phyloP scores from a whole-genome alignment of 1,140 invertebrate species.

The Drosophila sucinea region DNA sequence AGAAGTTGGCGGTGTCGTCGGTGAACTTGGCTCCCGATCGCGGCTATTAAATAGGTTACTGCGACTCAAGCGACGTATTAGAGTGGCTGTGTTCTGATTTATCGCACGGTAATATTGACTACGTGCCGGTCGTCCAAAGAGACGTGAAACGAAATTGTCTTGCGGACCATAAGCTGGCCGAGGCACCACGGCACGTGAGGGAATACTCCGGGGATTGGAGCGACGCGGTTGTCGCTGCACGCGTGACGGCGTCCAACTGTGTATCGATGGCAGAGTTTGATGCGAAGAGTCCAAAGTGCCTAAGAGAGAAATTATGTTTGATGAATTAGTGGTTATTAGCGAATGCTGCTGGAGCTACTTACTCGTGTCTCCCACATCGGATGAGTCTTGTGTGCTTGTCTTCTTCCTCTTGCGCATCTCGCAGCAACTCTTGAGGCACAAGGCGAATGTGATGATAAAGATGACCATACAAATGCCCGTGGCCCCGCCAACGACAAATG shows the following conservation, averaged over 20 bases:
- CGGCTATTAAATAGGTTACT: conserved; percentile 75
- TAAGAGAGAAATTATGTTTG: conserved; percentile 1
- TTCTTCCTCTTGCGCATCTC: conserved; percentile 57
- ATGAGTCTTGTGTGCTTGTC: not conserved
- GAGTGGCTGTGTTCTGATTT: conserved; percentile 77
- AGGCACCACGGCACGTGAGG: conserved; percentile 48
- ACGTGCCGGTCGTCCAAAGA: conserved; percentile 75
- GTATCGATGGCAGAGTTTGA: conserved; percentile 49
- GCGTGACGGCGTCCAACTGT: conserved; percentile 47
- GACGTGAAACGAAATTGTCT: conserved; percentile 70
- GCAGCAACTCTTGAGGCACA: conserved; percentile 70
- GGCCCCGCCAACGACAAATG: conserved; percentile 67
- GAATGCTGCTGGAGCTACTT: not conserved
- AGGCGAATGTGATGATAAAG: conserved; percentile 70
- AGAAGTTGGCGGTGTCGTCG: conserved; percentile 34
- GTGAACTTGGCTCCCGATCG: conserved; percentile 50
- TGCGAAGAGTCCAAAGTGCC: conserved; percentile 45
- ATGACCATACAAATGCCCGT: conserved; percentile 74
- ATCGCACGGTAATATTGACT: conserved; percentile 76
- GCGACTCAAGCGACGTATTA: conserved; percentile 74
- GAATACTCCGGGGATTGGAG: conserved; percentile 44
- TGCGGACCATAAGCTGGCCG: conserved; percentile 60
- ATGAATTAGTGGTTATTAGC: not conserved
- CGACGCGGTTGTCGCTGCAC: conserved; percentile 48
- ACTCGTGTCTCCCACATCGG: conserved; percentile 30